These are phyloP conservation scores for Tetragonula carbonaria DNA, from an alignment of 2,888 invertebrate species.

Conservation along the genomic window DNA sequence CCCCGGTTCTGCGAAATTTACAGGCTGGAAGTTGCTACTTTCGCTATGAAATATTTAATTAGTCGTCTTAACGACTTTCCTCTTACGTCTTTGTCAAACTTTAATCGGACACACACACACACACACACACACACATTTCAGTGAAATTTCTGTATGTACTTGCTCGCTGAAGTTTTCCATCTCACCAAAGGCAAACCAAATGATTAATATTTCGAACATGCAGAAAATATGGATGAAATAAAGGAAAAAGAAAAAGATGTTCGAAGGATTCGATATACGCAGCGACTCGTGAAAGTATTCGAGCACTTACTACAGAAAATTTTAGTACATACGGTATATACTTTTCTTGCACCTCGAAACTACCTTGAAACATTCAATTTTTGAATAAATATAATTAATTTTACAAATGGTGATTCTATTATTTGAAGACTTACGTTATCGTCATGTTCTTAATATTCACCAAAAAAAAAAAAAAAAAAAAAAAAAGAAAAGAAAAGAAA, in stretches of 20 bases:
- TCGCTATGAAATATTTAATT: constrained; percentile 71
- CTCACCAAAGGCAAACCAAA: background rate
- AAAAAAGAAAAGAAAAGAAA: too few relatives aligned
- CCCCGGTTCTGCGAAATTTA: constrained; percentile 61
- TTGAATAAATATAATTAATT: too few relatives aligned
- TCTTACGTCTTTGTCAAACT: constrained; percentile 55
- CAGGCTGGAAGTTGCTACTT: constrained; percentile 58
- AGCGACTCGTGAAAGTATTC: background rate
- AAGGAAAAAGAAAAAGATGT: background rate
- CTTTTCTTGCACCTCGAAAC: too few relatives aligned
- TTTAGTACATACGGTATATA: too few relatives aligned
- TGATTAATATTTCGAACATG: background rate
- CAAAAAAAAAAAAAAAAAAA: too few relatives aligned
- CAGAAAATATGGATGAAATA: background rate
- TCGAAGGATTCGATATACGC: background rate
- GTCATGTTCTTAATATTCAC: too few relatives aligned
- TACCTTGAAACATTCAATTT: too few relatives aligned
- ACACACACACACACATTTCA: background rate
- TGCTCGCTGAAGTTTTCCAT: background rate
- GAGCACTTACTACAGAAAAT: background rate
- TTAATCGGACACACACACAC: constrained; percentile 14
- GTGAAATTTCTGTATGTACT: constrained; percentile 16
- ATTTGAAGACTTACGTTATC: too few relatives aligned
- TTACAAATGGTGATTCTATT: too few relatives aligned
- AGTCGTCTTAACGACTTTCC: constrained; percentile 65